Conservation (phyloP, 2,888 invertebrate genomes). For the Orthosia gracilis region DNA sequence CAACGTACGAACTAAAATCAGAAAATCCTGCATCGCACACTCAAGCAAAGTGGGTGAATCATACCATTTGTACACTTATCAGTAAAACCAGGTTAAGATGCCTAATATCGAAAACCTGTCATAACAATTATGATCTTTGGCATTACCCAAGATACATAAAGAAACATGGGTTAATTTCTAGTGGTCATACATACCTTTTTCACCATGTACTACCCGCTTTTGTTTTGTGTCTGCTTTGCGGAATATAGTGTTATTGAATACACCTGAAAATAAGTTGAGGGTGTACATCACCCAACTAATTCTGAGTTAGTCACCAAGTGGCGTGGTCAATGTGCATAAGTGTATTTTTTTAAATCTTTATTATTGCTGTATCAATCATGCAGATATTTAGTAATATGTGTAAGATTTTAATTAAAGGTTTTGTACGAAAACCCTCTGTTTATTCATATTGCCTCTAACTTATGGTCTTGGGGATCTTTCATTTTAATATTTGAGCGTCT, state of each 20-base stretch:
- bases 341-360: too few species aligned
- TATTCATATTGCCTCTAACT: too few species aligned
- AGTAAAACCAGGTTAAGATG: background rate
- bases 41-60: background rate
- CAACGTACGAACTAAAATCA: too few species aligned
- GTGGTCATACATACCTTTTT: background rate
- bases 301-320: background rate
- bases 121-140: background rate
- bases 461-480: too few species aligned
- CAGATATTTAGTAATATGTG: too few species aligned
- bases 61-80: conserved; percentile 5
- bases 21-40: too few species aligned
- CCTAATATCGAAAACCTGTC: background rate
- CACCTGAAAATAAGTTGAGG: background rate
- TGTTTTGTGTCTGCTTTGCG: background rate
- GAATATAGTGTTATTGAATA: too few species aligned
- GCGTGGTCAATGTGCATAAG: too few species aligned
- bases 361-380: too few species aligned
- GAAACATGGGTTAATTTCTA: background rate
- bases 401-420: too few species aligned
- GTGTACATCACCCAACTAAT: background rate
- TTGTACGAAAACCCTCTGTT: too few species aligned
- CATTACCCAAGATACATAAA: background rate
- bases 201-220: background rate
- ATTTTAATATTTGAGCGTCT: too few species aligned